A percentile compares a stretch with the other conserved stretches of the same genome.
Evolutionary conservation across 2,113 vertebrate species (phyloP).

Genomic region (Eleginops maclovinus): DNA sequence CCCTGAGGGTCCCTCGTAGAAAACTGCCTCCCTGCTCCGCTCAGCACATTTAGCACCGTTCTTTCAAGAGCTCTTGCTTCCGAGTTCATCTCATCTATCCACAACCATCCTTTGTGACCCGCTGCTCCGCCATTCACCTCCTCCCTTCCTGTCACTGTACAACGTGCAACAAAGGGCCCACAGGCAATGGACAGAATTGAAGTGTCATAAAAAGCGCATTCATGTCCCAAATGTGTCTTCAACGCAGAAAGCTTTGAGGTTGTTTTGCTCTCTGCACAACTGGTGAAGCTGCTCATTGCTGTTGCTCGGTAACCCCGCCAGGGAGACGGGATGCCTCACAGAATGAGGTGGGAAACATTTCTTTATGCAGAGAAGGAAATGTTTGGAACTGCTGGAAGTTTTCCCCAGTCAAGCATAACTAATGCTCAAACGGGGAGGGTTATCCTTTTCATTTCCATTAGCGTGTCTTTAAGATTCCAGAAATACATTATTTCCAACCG

Average conservation of each 20-base stretch:
- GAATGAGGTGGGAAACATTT: constrained; percentile 46
- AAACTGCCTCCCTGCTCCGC: constrained; percentile 64
- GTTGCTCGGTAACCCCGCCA: constrained; percentile 48
- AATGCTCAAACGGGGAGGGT: constrained; percentile 44
- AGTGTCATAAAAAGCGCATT: constrained; percentile 78
- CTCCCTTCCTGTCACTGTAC: constrained; percentile 54
- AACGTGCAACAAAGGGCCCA: constrained; percentile 53
- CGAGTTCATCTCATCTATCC: constrained; percentile 69
- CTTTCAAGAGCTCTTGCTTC: constrained; percentile 55
- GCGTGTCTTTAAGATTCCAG: constrained; percentile 52
- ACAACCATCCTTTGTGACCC: constrained; percentile 67
- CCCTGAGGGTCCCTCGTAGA: constrained; percentile 50
- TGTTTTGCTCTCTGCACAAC: constrained; percentile 41
- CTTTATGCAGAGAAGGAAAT: constrained; percentile 59
- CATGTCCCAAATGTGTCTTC: constrained; percentile 73
- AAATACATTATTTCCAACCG: constrained; percentile 42
- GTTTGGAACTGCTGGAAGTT: constrained; percentile 55
- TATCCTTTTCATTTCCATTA: constrained; percentile 52
- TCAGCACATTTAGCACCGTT: constrained; percentile 73
- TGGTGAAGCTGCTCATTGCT: constrained; percentile 55
- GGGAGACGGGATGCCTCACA: constrained; percentile 49
- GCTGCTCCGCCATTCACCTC: constrained; percentile 53
- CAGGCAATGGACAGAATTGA: constrained; percentile 67
- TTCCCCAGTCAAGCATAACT: constrained; percentile 61
- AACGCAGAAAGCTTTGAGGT: constrained; percentile 59